Evolutionary conservation across 2,113 vertebrate genomes (phyloP).

Genomic region (Nyctibius bracteatus): DNA sequence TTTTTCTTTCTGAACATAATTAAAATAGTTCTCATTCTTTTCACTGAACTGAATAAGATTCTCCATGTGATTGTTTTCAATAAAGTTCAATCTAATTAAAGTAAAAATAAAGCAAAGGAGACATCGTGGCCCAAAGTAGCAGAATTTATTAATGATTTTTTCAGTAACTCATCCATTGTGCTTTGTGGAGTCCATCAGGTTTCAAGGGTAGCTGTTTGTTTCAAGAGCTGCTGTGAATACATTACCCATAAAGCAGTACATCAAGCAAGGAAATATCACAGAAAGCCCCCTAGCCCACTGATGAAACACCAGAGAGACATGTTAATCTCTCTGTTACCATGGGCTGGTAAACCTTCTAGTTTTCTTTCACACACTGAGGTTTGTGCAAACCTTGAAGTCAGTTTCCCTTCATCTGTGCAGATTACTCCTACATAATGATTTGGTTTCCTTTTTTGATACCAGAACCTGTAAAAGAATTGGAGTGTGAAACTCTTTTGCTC

Average conservation of each 20-base stretch:
- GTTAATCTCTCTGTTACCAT: too few species aligned
- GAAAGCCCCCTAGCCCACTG: not conserved
- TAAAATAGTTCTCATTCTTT: not conserved
- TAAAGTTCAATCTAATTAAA: not conserved
- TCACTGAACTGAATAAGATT: not conserved
- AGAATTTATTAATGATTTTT: not conserved
- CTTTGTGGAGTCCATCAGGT: not conserved
- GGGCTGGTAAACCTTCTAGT: not conserved
- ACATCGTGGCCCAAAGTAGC: not conserved
- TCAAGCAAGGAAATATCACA: not conserved
- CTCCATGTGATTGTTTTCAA: not conserved
- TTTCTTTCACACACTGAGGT: not conserved
- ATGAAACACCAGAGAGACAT: not conserved
- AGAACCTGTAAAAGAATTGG: not conserved
- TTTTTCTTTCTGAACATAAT: not conserved
- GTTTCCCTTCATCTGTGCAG: not conserved
- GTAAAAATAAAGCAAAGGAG: not conserved
- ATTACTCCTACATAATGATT: not conserved
- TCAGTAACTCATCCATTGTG: not conserved
- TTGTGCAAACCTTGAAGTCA: not conserved
- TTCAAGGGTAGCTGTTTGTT: not conserved
- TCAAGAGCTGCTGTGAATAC: not conserved
- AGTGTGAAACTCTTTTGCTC: not conserved
- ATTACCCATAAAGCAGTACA: not conserved
- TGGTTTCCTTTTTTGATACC: not conserved